Conservation (phyloP, 2,113 vertebrate genomes). For the Probosciger aterrimus region DNA sequence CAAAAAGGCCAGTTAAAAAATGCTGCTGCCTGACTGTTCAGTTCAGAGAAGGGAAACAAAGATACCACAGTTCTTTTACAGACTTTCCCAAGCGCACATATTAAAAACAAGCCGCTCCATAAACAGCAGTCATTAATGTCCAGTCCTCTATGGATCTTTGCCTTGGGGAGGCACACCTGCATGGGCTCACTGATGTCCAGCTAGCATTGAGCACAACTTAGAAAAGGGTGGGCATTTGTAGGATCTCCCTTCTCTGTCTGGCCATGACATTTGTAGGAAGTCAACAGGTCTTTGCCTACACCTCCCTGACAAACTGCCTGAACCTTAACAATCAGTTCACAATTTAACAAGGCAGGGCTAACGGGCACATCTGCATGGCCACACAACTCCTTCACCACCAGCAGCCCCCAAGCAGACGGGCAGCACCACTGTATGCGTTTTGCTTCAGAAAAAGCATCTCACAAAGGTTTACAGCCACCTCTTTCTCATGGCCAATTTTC, state of each 20-base stretch:
- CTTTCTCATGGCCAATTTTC: neutral
- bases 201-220: neutral
- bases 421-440: rapidly evolving
- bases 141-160: neutral
- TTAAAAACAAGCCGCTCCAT: neutral
- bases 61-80: neutral
- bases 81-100: neutral
- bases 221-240: neutral
- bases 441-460: neutral
- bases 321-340: neutral
- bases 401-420: neutral
- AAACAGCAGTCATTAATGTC: neutral
- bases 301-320: neutral
- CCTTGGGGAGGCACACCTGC: neutral
- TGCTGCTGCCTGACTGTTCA: neutral
- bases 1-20: neutral
- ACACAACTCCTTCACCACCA: neutral
- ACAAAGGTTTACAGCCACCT: neutral
- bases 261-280: neutral
- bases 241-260: neutral
- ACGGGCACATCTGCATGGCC: rapidly evolving
- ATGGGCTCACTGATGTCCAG: neutral
- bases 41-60: neutral
- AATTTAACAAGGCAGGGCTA: neutral
- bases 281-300: neutral